Conservation (phyloP, 2,888 invertebrate genomes). For the Morpho helenor region DNA sequence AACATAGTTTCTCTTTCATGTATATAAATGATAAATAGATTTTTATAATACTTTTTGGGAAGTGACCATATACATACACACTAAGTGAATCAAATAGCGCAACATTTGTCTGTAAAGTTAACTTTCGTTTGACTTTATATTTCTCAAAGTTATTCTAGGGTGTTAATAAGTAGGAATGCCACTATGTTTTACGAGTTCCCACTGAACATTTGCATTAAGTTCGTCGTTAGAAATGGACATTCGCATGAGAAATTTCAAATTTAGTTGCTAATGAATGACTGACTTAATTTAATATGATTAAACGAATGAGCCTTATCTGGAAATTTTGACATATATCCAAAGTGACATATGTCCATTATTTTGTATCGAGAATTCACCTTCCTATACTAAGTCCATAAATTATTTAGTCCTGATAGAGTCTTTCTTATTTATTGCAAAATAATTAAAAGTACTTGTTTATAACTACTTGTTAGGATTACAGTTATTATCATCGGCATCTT, state of each 20-base stretch:
- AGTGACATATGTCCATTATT: not conserved
- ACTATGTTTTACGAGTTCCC: conserved; percentile 10
- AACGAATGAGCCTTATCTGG: too few relatives aligned
- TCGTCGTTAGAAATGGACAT: conserved; percentile 9
- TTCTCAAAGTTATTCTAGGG: conserved; percentile 7
- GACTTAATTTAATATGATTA: too few relatives aligned
- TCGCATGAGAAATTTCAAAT: conserved; percentile 11
- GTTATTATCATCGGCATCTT: too few relatives aligned
- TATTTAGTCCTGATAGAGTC: too few relatives aligned
- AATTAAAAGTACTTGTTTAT: too few relatives aligned
- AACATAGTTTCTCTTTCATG: not conserved
- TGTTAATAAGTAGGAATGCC: conserved; percentile 12
- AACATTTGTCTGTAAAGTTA: conserved; percentile 3
- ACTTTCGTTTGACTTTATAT: conserved; percentile 10
- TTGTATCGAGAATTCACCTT: not conserved
- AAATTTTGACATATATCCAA: too few relatives aligned
- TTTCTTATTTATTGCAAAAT: too few relatives aligned
- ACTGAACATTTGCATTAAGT: conserved; percentile 12
- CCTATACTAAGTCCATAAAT: too few relatives aligned
- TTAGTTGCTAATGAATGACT: not conserved
- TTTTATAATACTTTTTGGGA: not conserved
- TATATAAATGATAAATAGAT: not conserved
- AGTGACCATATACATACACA: not conserved
- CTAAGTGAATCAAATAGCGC: conserved; percentile 1
- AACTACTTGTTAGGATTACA: too few relatives aligned